Percentiles rank a stretch among this genome's conserved stretches.
Conservation (phyloP, 2,888 invertebrate species). For the Eupithecia tripunctaria region DNA sequence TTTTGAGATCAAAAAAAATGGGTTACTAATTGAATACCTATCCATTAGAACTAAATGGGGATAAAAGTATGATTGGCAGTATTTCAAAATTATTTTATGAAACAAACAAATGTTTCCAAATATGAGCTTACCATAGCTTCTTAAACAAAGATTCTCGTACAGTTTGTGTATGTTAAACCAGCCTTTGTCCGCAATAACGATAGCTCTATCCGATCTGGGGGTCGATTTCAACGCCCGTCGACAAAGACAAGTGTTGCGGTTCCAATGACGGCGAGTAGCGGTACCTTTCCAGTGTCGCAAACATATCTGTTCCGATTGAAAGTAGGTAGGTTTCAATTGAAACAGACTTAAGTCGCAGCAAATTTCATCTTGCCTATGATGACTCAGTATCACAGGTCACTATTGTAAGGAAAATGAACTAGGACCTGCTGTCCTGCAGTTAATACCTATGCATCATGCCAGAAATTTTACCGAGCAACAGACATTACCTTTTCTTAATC, state of each 20-base stretch:
- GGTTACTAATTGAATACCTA: not conserved
- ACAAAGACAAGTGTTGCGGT: conserved; percentile 20
- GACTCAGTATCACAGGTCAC: not conserved
- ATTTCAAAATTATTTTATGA: no score
- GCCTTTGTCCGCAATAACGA: not conserved
- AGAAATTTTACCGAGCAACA: not conserved
- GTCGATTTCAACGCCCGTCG: conserved; percentile 16
- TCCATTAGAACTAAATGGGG: not conserved
- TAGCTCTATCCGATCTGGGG: conserved; percentile 1
- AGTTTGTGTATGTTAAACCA: not conserved
- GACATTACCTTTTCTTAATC: not conserved
- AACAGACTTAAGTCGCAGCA: not conserved
- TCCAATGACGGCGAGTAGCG: not conserved
- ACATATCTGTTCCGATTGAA: not conserved
- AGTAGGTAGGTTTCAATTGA: not conserved
- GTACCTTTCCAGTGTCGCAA: not conserved
- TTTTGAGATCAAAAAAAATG: not conserved
- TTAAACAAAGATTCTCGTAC: not conserved
- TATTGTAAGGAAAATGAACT: not conserved
- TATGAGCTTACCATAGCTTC: not conserved
- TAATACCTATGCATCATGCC: not conserved
- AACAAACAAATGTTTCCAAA: no score
- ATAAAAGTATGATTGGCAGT: no score
- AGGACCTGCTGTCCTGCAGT: not conserved
- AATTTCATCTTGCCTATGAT: not conserved